A percentile compares a stretch with the other conserved stretches of the same genome.
Evolutionary conservation across 2,113 vertebrate species (phyloP).

Genomic region (Stegastes partitus): DNA sequence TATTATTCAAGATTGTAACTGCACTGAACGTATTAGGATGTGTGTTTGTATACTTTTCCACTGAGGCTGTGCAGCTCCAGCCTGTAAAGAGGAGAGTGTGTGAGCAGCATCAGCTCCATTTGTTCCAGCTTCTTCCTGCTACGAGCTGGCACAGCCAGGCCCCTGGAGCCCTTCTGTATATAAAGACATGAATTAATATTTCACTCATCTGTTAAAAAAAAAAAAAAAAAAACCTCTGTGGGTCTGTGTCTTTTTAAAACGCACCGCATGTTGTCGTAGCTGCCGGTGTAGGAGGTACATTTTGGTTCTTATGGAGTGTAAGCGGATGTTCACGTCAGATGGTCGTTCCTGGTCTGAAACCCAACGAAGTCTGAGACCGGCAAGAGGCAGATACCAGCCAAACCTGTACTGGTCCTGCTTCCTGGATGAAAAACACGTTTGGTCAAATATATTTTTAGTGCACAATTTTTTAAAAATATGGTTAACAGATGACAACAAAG

Average conservation of each 20-base stretch:
- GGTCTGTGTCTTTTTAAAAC: background rate
- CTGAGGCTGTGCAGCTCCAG: slow-evolving; percentile 83
- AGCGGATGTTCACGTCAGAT: slow-evolving; percentile 66
- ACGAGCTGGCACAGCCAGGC: slow-evolving; percentile 29
- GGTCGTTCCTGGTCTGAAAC: slow-evolving; percentile 54
- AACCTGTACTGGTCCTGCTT: slow-evolving; percentile 84
- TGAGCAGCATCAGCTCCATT: slow-evolving; percentile 81
- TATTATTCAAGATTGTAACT: background rate
- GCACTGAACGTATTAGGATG: background rate
- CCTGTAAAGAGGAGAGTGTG: slow-evolving; percentile 64
- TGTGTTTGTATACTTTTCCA: slow-evolving; percentile 71
- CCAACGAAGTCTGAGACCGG: slow-evolving; percentile 77
- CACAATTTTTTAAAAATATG: no score
- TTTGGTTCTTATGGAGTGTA: slow-evolving; percentile 77
- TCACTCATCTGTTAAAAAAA: background rate
- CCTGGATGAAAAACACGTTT: slow-evolving; percentile 53
- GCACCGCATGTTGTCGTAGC: slow-evolving; percentile 70
- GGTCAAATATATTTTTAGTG: background rate
- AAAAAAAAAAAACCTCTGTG: background rate
- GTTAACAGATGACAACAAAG: background rate
- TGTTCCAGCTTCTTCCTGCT: slow-evolving; percentile 80
- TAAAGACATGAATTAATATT: slow-evolving; percentile 32
- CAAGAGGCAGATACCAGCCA: slow-evolving; percentile 83
- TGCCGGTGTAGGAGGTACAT: slow-evolving; percentile 76
- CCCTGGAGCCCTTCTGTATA: slow-evolving; percentile 66